Evolutionary conservation across 2,888 invertebrate species (phyloP).

Genomic region (Drosophila sordidula): DNA sequence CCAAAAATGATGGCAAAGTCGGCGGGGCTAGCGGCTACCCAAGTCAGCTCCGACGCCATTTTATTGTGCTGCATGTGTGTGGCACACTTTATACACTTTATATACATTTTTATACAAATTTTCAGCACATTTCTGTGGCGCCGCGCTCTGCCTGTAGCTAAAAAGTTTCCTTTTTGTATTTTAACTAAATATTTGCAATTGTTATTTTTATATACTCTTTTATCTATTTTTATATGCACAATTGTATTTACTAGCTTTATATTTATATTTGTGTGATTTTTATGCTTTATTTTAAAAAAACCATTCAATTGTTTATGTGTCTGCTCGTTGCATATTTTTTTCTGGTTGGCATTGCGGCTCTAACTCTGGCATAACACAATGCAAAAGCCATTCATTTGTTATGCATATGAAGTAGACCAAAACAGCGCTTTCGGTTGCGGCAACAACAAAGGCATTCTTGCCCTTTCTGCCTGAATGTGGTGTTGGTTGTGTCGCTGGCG

Average conservation of each 20-base stretch:
- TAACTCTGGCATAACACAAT: constrained; percentile 50
- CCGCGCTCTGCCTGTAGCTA: constrained; percentile 44
- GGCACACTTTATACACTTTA: constrained; percentile 69
- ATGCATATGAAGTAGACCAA: constrained; percentile 74
- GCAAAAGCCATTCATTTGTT: constrained; percentile 75
- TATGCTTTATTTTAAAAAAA: constrained; percentile 32
- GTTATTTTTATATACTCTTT: constrained; percentile 60
- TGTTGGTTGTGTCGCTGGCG: constrained; percentile 10
- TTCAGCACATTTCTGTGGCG: constrained; percentile 53
- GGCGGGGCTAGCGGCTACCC: background rate
- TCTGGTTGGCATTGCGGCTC: constrained; percentile 14
- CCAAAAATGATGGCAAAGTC: constrained; percentile 70
- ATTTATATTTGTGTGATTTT: constrained; percentile 18
- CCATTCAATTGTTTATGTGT: constrained; percentile 70
- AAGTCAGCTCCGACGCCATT: constrained; percentile 53
- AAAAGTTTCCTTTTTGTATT: constrained; percentile 61
- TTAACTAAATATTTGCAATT: constrained; percentile 76
- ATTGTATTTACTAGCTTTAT: constrained; percentile 40
- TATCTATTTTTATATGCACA: constrained; percentile 52
- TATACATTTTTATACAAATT: constrained; percentile 67
- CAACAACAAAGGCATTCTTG: constrained; percentile 40
- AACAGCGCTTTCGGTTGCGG: constrained; percentile 51
- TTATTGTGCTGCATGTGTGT: constrained; percentile 64
- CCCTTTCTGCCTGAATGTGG: constrained; percentile 16
- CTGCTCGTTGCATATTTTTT: constrained; percentile 16